A percentile compares a stretch with the other conserved stretches of the same genome.
Evolutionary conservation across 2,797 vertebrate species (phyloP).

Genomic region (Parauchenoglanis ngamensis): DNA sequence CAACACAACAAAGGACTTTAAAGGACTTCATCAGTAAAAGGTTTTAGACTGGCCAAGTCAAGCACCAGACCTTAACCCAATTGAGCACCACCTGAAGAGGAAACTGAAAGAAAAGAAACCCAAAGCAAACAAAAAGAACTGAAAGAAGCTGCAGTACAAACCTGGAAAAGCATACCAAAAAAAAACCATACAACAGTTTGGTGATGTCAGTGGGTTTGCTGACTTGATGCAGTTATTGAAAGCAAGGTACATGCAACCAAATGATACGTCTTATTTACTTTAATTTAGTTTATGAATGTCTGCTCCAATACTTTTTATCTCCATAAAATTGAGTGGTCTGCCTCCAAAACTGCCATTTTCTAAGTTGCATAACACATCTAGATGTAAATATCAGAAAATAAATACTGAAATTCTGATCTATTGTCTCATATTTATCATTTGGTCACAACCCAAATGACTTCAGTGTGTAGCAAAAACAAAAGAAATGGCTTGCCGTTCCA

Average conservation of each 20-base stretch:
- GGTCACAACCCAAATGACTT: neutral
- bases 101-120: neutral
- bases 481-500: neutral
- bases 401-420: neutral
- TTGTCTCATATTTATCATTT: neutral
- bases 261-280: neutral
- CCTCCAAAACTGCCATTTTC: neutral
- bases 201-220: neutral
- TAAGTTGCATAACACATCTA: neutral
- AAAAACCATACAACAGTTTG: neutral
- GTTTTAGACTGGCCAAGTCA: slow-evolving; percentile 1
- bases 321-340: neutral
- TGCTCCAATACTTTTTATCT: neutral
- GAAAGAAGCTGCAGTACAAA: neutral
- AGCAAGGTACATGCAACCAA: neutral
- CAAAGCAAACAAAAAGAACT: neutral
- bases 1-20: neutral
- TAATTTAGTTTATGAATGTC: neutral
- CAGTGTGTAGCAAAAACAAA: neutral
- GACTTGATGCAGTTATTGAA: neutral
- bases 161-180: neutral
- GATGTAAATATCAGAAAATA: neutral
- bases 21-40: neutral
- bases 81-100: neutral
- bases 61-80: neutral